Evolutionary conservation across 1,140 invertebrate genomes (phyloP).

Genomic region (Cotesia vestalis): DNA sequence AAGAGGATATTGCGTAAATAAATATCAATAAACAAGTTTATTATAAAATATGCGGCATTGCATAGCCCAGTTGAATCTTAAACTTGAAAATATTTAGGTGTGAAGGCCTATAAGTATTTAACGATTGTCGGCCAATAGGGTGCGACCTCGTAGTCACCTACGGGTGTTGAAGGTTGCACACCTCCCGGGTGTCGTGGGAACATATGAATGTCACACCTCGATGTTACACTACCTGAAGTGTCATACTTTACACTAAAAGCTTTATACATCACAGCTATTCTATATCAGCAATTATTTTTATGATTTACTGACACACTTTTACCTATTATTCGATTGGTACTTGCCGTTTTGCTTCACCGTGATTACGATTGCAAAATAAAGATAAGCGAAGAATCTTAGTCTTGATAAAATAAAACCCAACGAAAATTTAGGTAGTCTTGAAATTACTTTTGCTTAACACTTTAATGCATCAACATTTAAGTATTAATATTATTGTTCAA

Average conservation of each 20-base stretch:
- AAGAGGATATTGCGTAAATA: no score
- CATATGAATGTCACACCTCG: slow-evolving; percentile 33
- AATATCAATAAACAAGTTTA: no score
- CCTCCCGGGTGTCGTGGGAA: slow-evolving; percentile 29
- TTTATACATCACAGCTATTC: background rate
- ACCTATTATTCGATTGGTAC: no score
- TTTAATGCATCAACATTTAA: background rate
- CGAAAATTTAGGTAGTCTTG: no score
- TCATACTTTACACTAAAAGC: background rate
- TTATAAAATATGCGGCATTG: background rate
- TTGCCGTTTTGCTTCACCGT: no score
- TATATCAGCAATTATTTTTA: no score
- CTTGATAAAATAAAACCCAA: no score
- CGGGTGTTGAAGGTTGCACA: slow-evolving; percentile 7
- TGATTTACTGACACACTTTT: no score
- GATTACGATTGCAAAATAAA: no score
- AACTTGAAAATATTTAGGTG: slow-evolving; percentile 22
- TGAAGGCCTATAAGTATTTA: slow-evolving; percentile 16
- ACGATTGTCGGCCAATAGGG: slow-evolving; percentile 34
- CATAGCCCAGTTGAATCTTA: slow-evolving; percentile 4
- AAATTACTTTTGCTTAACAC: slow-evolving; percentile 1
- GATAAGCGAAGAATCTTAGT: no score
- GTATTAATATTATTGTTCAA: slow-evolving; percentile 19
- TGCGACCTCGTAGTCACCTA: slow-evolving; percentile 31
- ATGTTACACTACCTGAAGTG: background rate